Evolutionary conservation across 2,888 invertebrate species (phyloP), one percentile per base, ranked within the genome.

Genomic region (Melieria omissa): DNA sequence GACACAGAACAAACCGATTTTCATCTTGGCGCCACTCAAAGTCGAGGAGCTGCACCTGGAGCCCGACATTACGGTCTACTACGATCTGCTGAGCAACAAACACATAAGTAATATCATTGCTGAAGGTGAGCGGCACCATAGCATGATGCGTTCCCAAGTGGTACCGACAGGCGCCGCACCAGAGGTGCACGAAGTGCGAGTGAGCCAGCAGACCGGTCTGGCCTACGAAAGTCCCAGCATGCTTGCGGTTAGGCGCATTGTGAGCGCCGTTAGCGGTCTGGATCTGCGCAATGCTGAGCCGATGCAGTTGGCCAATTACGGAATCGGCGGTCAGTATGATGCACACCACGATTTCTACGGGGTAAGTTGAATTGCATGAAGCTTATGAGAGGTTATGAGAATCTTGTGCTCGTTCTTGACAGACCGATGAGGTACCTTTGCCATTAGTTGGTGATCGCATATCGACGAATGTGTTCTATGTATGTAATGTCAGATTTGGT

Each of bases 281-380:
- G 91, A 91, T 61, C 91, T 96, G 88, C 88, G 88, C 12, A 94
- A 95, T 0, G 96, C 97, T 0, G 99, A 99, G 86, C 94, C 95
- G 80, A 89, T 99, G 78, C 99, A 99, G 88, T 95, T 99, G 65
- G 98, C 97, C 75, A 99, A 99, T 88, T 99, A 99, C 87, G 98
- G 99, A 10, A 95, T 99, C 77, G 99, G 98, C 1, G 99, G 99
- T 0, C 98, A 98, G 85, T 99, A 99, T 86, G 97, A 96, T 81
- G 97, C 98, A 8, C 99, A 99, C 88, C 96, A 91, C 86, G 98
- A 95, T 85, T 95, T 93, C 82, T 92, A 94, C 0, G 89, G 95
- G 93, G 41, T 74, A 67, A 29, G 95, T 93, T 44, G 73, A 65
- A 42, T 72, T 61, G 29, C 3, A 14, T 3, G 41, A 52, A 52